Conservation (phyloP, 2,113 vertebrate species). For the Boulengeromyrus knoepffleri region DNA sequence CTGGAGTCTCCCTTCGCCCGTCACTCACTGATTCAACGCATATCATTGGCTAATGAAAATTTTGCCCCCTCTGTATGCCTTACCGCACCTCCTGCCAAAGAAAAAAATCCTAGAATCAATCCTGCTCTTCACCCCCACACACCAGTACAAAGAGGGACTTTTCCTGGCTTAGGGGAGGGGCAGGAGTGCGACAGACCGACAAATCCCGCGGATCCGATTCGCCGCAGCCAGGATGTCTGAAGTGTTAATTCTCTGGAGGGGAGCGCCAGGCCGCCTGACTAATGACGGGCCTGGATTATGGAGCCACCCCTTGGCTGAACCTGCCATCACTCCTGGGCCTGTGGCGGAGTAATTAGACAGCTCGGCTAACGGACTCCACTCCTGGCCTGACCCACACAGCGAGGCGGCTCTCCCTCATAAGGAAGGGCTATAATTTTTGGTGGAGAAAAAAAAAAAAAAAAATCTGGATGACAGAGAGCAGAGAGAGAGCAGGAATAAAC, state of each 20-base stretch:
- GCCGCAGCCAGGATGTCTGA: background rate
- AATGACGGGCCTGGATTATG: background rate
- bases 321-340: slow-evolving; percentile 13
- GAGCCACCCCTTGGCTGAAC: slow-evolving; percentile 26
- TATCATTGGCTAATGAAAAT: background rate
- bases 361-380: background rate
- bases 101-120: background rate
- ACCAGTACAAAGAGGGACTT: slow-evolving; percentile 4
- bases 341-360: slow-evolving; percentile 23
- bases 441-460: background rate
- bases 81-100: background rate
- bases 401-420: background rate
- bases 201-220: background rate
- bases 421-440: slow-evolving; percentile 19
- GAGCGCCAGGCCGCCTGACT: slow-evolving; percentile 3
- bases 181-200: background rate
- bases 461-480: background rate
- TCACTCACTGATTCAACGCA: background rate
- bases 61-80: background rate
- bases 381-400: background rate
- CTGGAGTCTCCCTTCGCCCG: background rate
- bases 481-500: slow-evolving; percentile 4
- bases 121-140: background rate
- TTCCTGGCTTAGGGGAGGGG: background rate
- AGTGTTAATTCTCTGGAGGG: slow-evolving; percentile 15